These are phyloP conservation scores for Cephus runcator DNA, from an alignment of 2,888 invertebrate species.

Conservation along the genomic window DNA sequence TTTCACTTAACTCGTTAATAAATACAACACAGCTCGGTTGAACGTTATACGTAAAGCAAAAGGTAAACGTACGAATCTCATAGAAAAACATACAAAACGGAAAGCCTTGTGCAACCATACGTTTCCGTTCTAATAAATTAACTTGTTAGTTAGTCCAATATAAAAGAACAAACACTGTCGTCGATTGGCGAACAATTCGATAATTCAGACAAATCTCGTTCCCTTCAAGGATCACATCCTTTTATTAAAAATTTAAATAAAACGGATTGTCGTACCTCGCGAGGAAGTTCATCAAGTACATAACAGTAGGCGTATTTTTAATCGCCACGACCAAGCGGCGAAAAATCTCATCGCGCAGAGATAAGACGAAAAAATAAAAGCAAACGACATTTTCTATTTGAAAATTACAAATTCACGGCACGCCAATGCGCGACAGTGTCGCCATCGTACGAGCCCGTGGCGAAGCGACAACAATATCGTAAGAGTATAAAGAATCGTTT, in stretches of 20 bases:
- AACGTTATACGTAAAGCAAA: background rate
- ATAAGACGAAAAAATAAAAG: background rate
- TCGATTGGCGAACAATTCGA: background rate
- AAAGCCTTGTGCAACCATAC: background rate
- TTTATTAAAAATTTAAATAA: slow-evolving; percentile 4
- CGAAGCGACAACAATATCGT: background rate
- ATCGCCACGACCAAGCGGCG: too few species aligned
- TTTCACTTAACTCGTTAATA: background rate
- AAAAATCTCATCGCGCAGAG: background rate
- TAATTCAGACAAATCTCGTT: background rate
- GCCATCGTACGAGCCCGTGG: background rate
- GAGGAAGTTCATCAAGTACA: background rate
- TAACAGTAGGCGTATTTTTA: background rate
- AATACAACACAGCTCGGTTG: background rate
- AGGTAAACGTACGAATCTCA: background rate
- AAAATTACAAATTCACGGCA: background rate
- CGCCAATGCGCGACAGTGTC: too few species aligned
- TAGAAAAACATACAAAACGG: background rate
- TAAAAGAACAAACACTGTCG: background rate
- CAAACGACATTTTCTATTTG: background rate
- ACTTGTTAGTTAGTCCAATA: slow-evolving; percentile 5
- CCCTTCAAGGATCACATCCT: background rate
- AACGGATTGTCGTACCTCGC: background rate
- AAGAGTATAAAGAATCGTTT: slow-evolving; percentile 23
- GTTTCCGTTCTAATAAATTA: slow-evolving; percentile 9